Percentiles rank a stretch among this genome's conserved stretches.
phyloP scores from a whole-genome alignment of 1,140 invertebrate genomes.

The Drosophila nigromelanica region DNA sequence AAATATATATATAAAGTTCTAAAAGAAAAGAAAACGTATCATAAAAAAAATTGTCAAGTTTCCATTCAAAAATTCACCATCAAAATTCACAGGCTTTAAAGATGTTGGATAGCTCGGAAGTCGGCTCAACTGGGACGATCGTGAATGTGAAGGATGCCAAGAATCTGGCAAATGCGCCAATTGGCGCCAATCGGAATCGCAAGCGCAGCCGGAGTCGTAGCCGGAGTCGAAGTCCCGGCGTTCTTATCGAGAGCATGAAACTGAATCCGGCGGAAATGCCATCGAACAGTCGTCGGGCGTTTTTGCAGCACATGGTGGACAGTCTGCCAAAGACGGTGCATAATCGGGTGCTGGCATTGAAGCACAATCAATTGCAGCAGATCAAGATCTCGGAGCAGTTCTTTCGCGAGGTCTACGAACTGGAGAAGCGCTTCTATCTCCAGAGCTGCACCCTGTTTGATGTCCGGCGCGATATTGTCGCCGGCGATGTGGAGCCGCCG shows the following conservation, averaged over 20 bases:
- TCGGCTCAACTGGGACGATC: conserved; percentile 30
- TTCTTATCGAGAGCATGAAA: conserved; percentile 6
- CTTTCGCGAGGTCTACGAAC: conserved; percentile 95
- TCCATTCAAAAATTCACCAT: conserved; percentile 11
- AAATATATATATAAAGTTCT: neutral
- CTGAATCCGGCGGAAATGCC: conserved; percentile 61
- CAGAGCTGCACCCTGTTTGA: conserved; percentile 92
- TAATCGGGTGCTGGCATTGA: conserved; percentile 94
- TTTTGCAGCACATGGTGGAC: conserved; percentile 81
- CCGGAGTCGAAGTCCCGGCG: conserved; percentile 23
- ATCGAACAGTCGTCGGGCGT: conserved; percentile 43
- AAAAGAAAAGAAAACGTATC: neutral
- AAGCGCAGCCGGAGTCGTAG: conserved; percentile 13
- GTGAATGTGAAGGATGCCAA: conserved; percentile 4
- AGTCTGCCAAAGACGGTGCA: conserved; percentile 90
- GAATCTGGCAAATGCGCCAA: neutral
- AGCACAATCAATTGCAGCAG: conserved; percentile 94
- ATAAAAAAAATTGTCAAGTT: conserved; percentile 13
- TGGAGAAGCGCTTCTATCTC: conserved; percentile 96
- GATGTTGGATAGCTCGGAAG: conserved; percentile 21
- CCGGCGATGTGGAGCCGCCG: conserved; percentile 93
- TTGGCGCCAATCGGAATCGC: conserved; percentile 5
- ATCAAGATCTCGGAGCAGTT: conserved; percentile 96
- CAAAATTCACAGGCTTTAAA: conserved; percentile 20
- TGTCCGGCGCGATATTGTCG: conserved; percentile 91